Evolutionary conservation across 2,797 vertebrate species (phyloP), one percentile per base, ranked within the genome.

Genomic region (Menidia menidia): DNA sequence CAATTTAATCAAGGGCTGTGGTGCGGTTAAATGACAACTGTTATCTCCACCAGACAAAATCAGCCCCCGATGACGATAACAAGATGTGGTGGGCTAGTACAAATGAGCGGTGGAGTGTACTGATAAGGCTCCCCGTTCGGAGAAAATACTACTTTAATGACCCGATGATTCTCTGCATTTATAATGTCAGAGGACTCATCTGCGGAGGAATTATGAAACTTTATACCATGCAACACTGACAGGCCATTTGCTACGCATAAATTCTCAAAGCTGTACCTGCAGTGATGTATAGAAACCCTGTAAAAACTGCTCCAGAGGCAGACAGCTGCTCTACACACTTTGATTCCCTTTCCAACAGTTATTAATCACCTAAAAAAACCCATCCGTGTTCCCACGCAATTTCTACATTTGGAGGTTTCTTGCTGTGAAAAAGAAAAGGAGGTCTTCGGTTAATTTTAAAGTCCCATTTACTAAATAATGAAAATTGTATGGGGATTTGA

Each of bases 141-240:
- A 68, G 70, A 76, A 75, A 81, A 86, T 79, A 89, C 85, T 78
- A 70, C 74, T 91, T 83, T 85, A 90, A 92, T 89, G 90, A 83
- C 89, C 84, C 65, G 74, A 86, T 89, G 82, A 81, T 87, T 81
- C 81, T 88, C 80, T 89, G 87, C 89, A 92, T 91, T 78, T 73
- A 61, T 86, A 90, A 90, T 90, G 56, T 72, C 48, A 64, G 32
- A 16, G 59, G 39, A 53, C 72, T 85, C 63, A 81, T 87, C 83
- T 85, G 88, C 61, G 3, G 35, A 6, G 43, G 47, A 5, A 81
- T 90, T 83, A 92, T 89, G 85, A 92, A 90, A 76, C 25, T 64
- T 67, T 71, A 68, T 78, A 72, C 71, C 51, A 60, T 45, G 51
- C 73, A 18, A 59, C 56, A 52, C 74, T 75, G 84, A 80, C 84